Conservation (phyloP, 2,888 invertebrate genomes). For the Ferrisia virgata region DNA sequence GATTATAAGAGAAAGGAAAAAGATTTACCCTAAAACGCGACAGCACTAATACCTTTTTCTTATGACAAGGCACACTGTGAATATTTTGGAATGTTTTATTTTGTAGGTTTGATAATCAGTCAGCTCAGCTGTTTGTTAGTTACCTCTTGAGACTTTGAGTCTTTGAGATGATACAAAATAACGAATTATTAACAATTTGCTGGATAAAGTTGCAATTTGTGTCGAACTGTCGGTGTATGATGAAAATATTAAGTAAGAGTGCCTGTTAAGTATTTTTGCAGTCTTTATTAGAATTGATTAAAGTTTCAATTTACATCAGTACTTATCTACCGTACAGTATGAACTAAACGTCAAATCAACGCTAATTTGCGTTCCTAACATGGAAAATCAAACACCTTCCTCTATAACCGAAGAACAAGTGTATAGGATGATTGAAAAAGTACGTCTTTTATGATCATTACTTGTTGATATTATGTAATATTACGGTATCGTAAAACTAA, state of each 20-base stretch:
- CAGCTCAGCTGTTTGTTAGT: too few species aligned
- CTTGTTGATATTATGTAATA: neutral
- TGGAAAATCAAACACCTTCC: neutral
- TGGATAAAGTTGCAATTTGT: too few species aligned
- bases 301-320: neutral
- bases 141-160: neutral
- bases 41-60: too few species aligned
- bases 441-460: neutral
- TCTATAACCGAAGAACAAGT: neutral
- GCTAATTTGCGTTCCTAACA: neutral
- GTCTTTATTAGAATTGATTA: neutral
- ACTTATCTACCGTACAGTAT: neutral
- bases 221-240: neutral
- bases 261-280: neutral
- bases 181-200: neutral
- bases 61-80: too few species aligned
- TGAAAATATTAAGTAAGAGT: neutral
- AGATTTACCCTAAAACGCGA: too few species aligned
- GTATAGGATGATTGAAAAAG: conserved; percentile 33
- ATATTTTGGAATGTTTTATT: neutral
- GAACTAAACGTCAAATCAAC: neutral
- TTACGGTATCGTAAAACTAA: neutral
- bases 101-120: neutral
- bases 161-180: neutral
- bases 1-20: too few species aligned